phyloP scores from a whole-genome alignment of 2,888 invertebrate genomes.

The Lacanobia wlatinum region DNA sequence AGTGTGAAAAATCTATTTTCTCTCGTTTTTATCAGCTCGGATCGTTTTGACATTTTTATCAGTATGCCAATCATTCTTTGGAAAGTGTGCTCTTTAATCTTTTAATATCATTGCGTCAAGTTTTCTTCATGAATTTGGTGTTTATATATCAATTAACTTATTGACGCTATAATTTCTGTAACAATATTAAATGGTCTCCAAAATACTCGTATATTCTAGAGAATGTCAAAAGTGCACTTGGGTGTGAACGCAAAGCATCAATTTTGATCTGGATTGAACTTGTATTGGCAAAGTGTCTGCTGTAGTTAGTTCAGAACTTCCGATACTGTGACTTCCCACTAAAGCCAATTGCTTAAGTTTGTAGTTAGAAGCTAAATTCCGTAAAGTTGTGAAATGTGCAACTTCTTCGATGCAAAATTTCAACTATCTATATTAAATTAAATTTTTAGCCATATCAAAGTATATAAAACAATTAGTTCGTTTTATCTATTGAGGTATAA shows the following conservation, averaged over 20 bases:
- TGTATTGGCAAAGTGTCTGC: conserved; percentile 45
- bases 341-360: conserved; percentile 48
- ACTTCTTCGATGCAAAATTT: conserved; percentile 1
- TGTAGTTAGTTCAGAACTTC: conserved; percentile 41
- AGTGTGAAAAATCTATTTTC: conserved; percentile 59
- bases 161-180: background rate
- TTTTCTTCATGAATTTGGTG: background rate
- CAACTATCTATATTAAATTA: too few relatives aligned
- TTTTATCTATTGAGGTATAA: background rate
- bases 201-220: background rate
- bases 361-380: conserved; percentile 9
- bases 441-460: too few relatives aligned
- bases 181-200: background rate
- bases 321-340: conserved; percentile 32
- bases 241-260: conserved; percentile 28
- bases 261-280: conserved; percentile 54
- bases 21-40: conserved; percentile 41
- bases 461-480: background rate
- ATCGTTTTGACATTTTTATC: conserved; percentile 56
- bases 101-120: background rate
- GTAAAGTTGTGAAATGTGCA: conserved; percentile 31
- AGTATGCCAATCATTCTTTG: conserved; percentile 41
- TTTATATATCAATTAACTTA: background rate
- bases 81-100: conserved; percentile 15
- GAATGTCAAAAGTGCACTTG: background rate